Evolutionary conservation across 2,888 invertebrate genomes (phyloP).

Genomic region (Urechis unicinctus): DNA sequence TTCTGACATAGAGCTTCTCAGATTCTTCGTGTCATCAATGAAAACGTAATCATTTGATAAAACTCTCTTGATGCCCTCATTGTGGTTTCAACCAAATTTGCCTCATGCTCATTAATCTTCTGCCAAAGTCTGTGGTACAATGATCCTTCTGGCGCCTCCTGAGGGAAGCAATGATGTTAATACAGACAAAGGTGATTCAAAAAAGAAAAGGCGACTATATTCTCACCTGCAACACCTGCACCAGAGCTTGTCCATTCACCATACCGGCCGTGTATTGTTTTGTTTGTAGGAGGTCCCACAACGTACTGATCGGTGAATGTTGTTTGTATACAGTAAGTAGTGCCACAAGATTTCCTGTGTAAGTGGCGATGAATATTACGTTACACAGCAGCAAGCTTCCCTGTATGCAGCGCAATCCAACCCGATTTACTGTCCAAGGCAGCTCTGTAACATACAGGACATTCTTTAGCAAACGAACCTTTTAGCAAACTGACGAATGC

Average conservation of each 20-base stretch:
- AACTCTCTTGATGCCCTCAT: background rate
- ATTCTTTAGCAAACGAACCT: no score
- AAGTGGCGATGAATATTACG: background rate
- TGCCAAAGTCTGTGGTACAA: background rate
- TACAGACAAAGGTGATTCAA: no score
- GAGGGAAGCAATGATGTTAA: no score
- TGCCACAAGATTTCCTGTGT: conserved; percentile 1
- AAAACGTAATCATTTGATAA: background rate
- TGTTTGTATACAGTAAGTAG: background rate
- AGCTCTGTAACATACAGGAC: no score
- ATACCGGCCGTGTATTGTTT: background rate
- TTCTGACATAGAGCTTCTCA: background rate
- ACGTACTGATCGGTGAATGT: background rate
- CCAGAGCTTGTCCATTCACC: background rate
- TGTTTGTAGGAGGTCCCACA: background rate
- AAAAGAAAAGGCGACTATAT: background rate
- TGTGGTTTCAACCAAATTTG: background rate
- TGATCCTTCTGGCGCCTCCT: no score
- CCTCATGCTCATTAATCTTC: background rate
- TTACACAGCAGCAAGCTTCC: background rate
- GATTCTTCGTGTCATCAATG: conserved; percentile 1
- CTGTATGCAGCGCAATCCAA: background rate
- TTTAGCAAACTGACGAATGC: no score
- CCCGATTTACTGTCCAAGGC: no score
- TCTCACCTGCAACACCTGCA: background rate